These are phyloP conservation scores for Oncorhynchus clarkii DNA, from an alignment of 2,113 vertebrate species.

Conservation along the genomic window DNA sequence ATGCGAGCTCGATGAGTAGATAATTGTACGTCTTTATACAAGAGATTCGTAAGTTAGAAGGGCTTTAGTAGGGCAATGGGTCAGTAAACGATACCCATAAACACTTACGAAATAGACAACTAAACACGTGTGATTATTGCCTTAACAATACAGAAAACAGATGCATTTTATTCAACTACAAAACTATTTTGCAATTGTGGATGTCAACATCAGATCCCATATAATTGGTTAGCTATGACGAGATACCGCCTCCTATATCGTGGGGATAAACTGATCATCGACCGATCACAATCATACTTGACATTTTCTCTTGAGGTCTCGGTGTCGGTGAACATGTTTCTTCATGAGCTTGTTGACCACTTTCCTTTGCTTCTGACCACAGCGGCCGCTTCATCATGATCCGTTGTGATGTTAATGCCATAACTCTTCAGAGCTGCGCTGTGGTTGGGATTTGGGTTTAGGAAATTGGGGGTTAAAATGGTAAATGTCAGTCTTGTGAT, in stretches of 20 bases:
- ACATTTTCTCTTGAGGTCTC: no score
- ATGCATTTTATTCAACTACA: not conserved
- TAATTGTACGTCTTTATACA: no score
- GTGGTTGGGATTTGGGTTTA: no score
- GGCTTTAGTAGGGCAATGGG: slow-evolving; percentile 46
- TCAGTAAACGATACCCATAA: slow-evolving; percentile 46
- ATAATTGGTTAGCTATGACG: not conserved
- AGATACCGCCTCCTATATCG: not conserved
- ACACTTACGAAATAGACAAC: not conserved
- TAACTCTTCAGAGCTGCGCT: no score
- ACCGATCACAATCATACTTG: no score
- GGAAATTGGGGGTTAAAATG: no score
- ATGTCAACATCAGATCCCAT: not conserved
- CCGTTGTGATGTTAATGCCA: no score
- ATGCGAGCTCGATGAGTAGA: no score
- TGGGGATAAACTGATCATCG: no score
- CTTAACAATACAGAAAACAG: not conserved
- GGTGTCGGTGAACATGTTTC: not conserved
- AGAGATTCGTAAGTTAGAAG: not conserved
- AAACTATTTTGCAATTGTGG: not conserved
- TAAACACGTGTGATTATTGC: not conserved
- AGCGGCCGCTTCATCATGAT: no score
- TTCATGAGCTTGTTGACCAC: not conserved
- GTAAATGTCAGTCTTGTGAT: no score
- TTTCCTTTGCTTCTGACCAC: no score